Evolutionary conservation across 2,797 vertebrate species (phyloP).

Genomic region (Coluber constrictor): DNA sequence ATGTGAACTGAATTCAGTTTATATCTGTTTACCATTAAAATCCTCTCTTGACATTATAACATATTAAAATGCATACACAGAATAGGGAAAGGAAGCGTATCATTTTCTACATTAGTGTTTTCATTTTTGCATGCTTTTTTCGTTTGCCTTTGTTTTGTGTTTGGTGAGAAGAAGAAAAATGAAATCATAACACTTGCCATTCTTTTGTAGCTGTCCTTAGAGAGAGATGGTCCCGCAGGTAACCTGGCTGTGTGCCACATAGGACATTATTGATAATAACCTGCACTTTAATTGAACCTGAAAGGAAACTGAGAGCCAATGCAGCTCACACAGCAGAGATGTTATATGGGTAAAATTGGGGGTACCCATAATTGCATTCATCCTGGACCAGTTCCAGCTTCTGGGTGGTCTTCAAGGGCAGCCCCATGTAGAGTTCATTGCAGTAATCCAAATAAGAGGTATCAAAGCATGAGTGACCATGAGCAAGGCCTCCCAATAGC

Average conservation of each 20-base stretch:
- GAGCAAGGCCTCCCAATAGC: background rate
- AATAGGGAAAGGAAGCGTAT: background rate
- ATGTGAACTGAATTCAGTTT: background rate
- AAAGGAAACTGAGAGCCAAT: background rate
- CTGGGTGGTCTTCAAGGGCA: background rate
- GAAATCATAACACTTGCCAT: background rate
- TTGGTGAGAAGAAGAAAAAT: background rate
- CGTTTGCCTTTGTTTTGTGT: background rate
- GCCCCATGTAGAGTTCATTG: background rate
- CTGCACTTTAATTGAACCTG: background rate
- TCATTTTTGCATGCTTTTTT: background rate
- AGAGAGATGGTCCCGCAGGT: background rate
- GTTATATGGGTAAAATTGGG: background rate
- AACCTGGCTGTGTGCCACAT: background rate
- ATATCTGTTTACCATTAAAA: background rate
- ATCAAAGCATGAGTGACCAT: background rate
- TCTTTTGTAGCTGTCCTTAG: background rate
- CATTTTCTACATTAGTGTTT: background rate
- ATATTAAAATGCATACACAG: background rate
- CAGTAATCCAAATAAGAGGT: background rate
- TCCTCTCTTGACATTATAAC: background rate
- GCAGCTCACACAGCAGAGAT: background rate
- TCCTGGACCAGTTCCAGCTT: background rate
- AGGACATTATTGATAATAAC: background rate
- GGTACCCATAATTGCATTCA: background rate